A percentile compares a stretch with the other conserved stretches of the same genome.
Conservation (phyloP, 2,888 invertebrate species). For the Sabatieria punctata region DNA sequence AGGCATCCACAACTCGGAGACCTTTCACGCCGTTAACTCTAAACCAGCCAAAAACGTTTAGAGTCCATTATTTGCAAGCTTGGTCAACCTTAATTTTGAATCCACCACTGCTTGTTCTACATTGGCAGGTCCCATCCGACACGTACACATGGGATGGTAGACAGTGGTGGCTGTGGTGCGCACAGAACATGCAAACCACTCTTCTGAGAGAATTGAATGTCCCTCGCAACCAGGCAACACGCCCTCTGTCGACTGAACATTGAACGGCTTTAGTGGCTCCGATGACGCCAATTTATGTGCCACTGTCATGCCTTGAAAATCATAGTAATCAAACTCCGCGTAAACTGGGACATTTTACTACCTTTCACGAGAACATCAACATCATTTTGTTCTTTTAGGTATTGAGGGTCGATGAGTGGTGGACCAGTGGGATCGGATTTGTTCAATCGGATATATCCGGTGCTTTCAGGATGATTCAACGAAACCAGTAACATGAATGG, state of each 20-base stretch:
- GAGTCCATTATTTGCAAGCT: background rate
- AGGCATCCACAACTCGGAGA: conserved; percentile 25
- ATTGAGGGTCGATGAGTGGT: background rate
- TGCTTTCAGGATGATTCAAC: background rate
- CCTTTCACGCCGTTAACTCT: conserved; percentile 21
- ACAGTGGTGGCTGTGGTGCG: background rate
- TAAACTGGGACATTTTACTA: background rate
- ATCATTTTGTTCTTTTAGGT: background rate
- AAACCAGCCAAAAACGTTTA: background rate
- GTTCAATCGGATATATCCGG: background rate
- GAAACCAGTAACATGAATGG: background rate
- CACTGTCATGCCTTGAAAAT: background rate
- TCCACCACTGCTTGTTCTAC: background rate
- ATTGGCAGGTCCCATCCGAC: background rate
- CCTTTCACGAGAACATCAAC: background rate
- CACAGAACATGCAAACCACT: background rate
- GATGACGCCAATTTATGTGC: background rate
- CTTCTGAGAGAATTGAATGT: background rate
- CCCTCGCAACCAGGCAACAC: background rate
- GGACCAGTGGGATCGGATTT: background rate
- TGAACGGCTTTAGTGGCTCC: background rate
- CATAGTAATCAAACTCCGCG: too few relatives aligned
- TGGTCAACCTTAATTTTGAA: background rate
- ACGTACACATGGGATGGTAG: background rate
- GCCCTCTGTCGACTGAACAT: background rate